Conservation (phyloP, 2,888 invertebrate genomes). For the Tipula helvola region DNA sequence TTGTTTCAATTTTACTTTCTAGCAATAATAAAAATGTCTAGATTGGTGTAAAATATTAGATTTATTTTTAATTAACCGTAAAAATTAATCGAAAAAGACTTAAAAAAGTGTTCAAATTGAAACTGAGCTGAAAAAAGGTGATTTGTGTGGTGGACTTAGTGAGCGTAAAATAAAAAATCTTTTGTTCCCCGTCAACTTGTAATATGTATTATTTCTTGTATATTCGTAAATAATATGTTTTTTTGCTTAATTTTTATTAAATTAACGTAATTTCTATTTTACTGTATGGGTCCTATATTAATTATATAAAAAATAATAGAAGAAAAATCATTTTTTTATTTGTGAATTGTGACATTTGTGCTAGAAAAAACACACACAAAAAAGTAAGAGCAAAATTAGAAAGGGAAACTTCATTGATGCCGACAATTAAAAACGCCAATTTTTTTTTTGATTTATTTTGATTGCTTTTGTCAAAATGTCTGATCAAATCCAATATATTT, state of each 20-base stretch:
- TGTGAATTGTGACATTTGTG: neutral
- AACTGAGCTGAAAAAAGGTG: neutral
- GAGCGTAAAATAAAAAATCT: neutral
- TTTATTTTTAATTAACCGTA: neutral
- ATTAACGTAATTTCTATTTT: neutral
- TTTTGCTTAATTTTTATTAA: neutral
- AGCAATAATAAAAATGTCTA: slow-evolving; percentile 5
- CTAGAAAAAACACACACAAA: neutral
- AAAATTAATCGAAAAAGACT: neutral
- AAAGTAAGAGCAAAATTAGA: slow-evolving; percentile 5
- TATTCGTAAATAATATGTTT: neutral
- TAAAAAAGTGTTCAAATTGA: neutral
- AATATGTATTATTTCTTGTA: neutral
- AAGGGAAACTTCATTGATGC: slow-evolving; percentile 7
- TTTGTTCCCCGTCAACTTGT: neutral
- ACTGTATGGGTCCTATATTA: neutral
- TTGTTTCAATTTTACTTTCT: neutral
- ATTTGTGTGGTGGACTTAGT: neutral
- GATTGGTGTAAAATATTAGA: neutral
- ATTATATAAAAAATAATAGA: neutral
- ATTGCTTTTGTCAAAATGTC: neutral
- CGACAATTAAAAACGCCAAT: slow-evolving; percentile 9
- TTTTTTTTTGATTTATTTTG: neutral
- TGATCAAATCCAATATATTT: neutral
- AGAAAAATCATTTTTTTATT: neutral